Evolutionary conservation across 2,113 vertebrate species (phyloP), one percentile per base, ranked within the genome.

Genomic region (Malaclemys terrapin): DNA sequence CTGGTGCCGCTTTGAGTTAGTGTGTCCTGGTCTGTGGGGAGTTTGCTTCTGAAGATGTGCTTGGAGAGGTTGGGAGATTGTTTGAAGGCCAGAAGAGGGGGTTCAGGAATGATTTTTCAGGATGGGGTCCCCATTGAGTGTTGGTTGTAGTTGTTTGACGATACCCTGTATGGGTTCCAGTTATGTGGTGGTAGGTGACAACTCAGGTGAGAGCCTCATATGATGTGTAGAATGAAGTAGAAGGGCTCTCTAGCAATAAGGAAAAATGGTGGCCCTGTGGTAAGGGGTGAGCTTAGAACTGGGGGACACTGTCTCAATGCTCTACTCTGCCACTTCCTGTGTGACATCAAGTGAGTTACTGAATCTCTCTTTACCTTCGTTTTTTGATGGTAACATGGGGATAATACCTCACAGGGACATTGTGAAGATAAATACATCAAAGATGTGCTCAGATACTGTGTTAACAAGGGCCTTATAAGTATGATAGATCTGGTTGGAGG

Each of bases 381-480:
- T 27, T 82, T 80, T 27, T 54, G 9, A 20, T 5, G 13, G 5
- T 29, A 4, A 50, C 38, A 53, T 13, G 13, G 82, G 38, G 22
- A 35, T 16, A 22, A 31, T 5, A 1, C 59, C 75, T 57, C 76
- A 25, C 47, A 85, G 53, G 38, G 75, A 5, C 17, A 14, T 53
- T 38, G 50, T 62, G 69, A 29, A 84, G 38, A 25, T 14, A 27
- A 85, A 82, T 3, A 2, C 2, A 0, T 0, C 10, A 49, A 35
- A 10, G 29, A 62, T 17, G 24, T 1, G 2, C 31, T 25, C 29
- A 31, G 35, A 72, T 17, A 27, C 53, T 1, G 0, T 31, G 42
- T 45, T 42, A 14, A 59, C 57, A 16, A n/a, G 57, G 52, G 10
- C 27, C 50, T 29, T 83, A 20, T 4, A 53, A 78, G 76, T 85